Base-by-base conservation (phyloP, 1,140 invertebrate genomes). In the Anagrus nilaparvatae region DNA sequence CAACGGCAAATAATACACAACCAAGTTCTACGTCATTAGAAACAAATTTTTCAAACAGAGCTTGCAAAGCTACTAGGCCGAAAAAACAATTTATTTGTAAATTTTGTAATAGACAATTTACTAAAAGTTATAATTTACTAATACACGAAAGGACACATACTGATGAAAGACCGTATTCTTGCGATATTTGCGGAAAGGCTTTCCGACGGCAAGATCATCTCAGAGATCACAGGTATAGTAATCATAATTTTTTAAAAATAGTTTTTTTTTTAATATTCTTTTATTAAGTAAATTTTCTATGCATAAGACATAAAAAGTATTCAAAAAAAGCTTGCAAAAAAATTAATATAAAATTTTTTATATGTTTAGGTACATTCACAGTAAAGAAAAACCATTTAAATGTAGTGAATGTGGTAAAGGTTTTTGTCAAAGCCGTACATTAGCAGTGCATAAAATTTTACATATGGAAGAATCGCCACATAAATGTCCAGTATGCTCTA, bases 111-210 rank as follows among this genome's bases (percentile, higher is more conserved):
- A 77, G 96, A 27, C 87, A 96, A 56, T 99, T 99, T 65, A 95
- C 94, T 40, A 98, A 98, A 70, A 88, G 90, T 13, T 98, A 99
- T 70, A 98, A 98, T 63, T 75, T 99, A 35, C 71, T 97, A 33
- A 98, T 98, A 51, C 95, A 98, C 69, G 90, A 97, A 65, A 74
- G 93, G 51, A 98, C 93, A 2, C 96, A 99, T 61, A 99, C 96
- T 3, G 92, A 99, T 65, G 96, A 99, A 64, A 69, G 95, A 40
- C 96, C 95, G 3, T 99, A 94, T 59, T 89, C 90, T 9, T 99
- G 96, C 71, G 94, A 98, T 65, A 87, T 97, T 46, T 99, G 96
- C 66, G 75, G 79, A 21, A 69, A 69, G 65, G 87, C 90, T 1
- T 97, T 97, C 75, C 73, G 93, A 46, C 74, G 92, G 56, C 92